A percentile compares a stretch with the other conserved stretches of the same genome.
These are phyloP conservation scores for Emydura subglobosa DNA, from an alignment of 2,113 vertebrate genomes.

Conservation along the genomic window DNA sequence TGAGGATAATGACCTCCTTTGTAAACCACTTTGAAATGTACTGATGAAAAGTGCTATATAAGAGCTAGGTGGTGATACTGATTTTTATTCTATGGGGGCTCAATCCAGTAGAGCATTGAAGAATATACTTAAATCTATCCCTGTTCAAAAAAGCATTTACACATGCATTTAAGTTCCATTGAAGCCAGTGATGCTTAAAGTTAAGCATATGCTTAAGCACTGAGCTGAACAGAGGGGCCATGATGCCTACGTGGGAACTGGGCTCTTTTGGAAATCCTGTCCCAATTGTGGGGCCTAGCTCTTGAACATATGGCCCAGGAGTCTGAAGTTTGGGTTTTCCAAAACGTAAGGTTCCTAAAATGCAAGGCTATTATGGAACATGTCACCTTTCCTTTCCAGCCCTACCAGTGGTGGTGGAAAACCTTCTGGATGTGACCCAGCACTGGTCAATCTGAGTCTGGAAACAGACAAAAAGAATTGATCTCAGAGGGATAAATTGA, in stretches of 20 bases:
- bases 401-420: not conserved
- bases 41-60: not conserved
- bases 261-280: not conserved
- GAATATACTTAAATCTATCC: not conserved
- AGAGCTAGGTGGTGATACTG: not conserved
- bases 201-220: not conserved
- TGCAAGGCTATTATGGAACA: not conserved
- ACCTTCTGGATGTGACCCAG: not conserved
- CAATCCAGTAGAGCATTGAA: not conserved
- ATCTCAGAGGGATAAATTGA: not conserved
- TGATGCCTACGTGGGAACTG: not conserved
- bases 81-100: not conserved
- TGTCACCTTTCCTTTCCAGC: not conserved
- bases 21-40: not conserved
- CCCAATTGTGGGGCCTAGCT: not conserved
- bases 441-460: not conserved
- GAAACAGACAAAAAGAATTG: not conserved
- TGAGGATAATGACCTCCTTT: not conserved
- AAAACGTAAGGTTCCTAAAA: not conserved
- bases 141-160: not conserved
- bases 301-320: not conserved
- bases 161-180: not conserved
- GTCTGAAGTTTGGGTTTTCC: not conserved
- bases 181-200: not conserved
- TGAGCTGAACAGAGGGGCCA: not conserved